Base-by-base conservation (phyloP, 2,113 vertebrate genomes). In the Gallinago jamesoni region DNA sequence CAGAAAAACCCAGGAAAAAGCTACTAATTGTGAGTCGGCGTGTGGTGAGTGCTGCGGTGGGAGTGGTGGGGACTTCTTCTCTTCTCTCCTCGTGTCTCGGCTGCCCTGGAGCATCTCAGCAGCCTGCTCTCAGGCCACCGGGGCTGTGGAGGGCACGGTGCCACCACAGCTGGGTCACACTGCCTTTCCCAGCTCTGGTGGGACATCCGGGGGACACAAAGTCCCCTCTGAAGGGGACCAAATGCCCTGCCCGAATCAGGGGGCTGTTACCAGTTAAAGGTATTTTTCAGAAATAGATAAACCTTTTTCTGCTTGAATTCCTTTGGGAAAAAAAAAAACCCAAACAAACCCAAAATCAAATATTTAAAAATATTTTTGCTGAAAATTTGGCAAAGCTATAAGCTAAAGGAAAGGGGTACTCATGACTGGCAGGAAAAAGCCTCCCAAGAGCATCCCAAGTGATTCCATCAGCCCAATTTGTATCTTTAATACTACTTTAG, bases 141-240 rank as follows among this genome's bases (percentile, higher is more conserved):
- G 39, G 43, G 43, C 14, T 59, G 8, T 2, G 3, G 17, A 24
- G 16, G 66, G 57, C 64, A 50, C 0, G 1, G 35, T 37, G 19
- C 48, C 4, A 1, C 41, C 1, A 0, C 3, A n/a, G 53, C 33
- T 13, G 27, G 19, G 15, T 43, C 41, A 3, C 16, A 2, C 2
- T 0, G 5, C 3, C 33, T 17, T 21, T 21, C 60, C 68, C 6
- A 0, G 27, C 15, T 37, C 43, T 10, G 18, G 12, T 1, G 4
- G 52, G 28, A 12, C 25, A 30, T 6, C 20, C 1, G 7, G 27
- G 27, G 57, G 21, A 28, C 7, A 9, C 0, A 3, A 41, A 39
- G n/a, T 41, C 14, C 69, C 20, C 55, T 52, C 60, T 12, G 31
- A 9, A 52, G 18, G 27, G 20, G 2, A 52, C 35, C 27, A 4